These are phyloP conservation scores for Peromyscus polionotus DNA, from an alignment of 2,113 vertebrate genomes.

Conservation along the genomic window DNA sequence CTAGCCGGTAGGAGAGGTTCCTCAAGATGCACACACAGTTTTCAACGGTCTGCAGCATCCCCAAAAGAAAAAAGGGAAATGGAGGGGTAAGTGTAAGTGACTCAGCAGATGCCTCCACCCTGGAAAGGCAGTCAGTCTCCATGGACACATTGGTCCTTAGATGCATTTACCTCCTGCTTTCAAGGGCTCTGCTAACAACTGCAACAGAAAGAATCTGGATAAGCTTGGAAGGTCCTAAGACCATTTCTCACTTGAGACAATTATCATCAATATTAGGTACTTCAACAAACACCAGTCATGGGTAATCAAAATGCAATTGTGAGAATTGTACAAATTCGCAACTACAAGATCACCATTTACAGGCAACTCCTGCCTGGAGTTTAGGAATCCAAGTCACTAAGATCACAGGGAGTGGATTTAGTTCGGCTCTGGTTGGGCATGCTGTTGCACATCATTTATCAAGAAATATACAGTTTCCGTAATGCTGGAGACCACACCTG, in stretches of 20 bases:
- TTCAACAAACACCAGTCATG: neutral
- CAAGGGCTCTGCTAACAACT: neutral
- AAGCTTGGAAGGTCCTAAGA: neutral
- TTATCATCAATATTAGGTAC: neutral
- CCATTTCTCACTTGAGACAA: neutral
- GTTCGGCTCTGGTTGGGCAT: fast-evolving
- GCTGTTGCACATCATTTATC: neutral
- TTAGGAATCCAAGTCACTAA: no score
- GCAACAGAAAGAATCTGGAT: neutral
- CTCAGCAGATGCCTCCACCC: fast-evolving
- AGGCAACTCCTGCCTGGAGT: fast-evolving
- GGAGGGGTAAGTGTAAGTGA: slow-evolving; percentile 43
- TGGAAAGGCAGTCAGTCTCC: neutral
- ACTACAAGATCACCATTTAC: no score
- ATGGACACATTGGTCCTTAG: neutral
- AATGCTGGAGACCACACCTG: fast-evolving
- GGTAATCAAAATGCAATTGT: neutral
- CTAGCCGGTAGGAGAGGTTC: slow-evolving; percentile 99
- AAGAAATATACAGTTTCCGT: neutral
- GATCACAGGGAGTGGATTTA: fast-evolving
- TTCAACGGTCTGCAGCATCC: slow-evolving; percentile 94
- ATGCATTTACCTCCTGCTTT: neutral
- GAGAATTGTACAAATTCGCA: neutral
- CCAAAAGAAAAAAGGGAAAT: slow-evolving; percentile 68
- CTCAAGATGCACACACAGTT: slow-evolving; percentile 99